A percentile compares a stretch with the other conserved stretches of the same genome.
These are phyloP conservation scores for Troides oblongomaculatus DNA, from an alignment of 2,888 invertebrate genomes.

Conservation along the genomic window DNA sequence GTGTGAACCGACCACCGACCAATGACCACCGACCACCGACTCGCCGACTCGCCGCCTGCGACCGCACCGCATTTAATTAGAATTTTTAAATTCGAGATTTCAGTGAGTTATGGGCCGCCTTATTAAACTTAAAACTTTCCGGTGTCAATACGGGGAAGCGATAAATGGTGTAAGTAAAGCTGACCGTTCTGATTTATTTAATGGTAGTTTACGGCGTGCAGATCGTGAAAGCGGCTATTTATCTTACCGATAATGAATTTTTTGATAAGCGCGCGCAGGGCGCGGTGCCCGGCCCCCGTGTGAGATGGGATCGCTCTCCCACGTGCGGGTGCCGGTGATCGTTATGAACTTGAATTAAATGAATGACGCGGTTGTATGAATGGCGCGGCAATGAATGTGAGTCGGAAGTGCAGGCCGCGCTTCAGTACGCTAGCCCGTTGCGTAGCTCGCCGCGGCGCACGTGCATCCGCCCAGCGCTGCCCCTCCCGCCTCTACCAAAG, in stretches of 20 bases:
- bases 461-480: constrained; percentile 57
- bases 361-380: constrained; percentile 77
- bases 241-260: constrained; percentile 57
- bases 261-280: constrained; percentile 46
- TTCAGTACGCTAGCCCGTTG: constrained; percentile 67
- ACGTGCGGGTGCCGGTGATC: constrained; percentile 55
- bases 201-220: constrained; percentile 47
- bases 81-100: constrained; percentile 59
- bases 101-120: constrained; percentile 67
- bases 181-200: constrained; percentile 65
- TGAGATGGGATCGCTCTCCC: constrained; percentile 44
- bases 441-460: constrained; percentile 37
- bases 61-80: constrained; percentile 60
- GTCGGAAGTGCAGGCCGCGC: constrained; percentile 71
- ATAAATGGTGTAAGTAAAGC: constrained; percentile 58
- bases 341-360: constrained; percentile 77
- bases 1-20: not conserved
- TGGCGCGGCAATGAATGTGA: constrained; percentile 75
- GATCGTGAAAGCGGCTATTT: constrained; percentile 49
- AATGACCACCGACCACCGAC: too few species aligned
- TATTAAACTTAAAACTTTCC: constrained; percentile 58
- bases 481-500: constrained; percentile 29
- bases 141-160: constrained; percentile 64
- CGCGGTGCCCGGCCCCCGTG: constrained; percentile 49
- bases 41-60: not conserved